Percentiles rank a stretch among this genome's conserved stretches.
Evolutionary conservation across 2,797 vertebrate species (phyloP).

Genomic region (Nyctalus aviator): DNA sequence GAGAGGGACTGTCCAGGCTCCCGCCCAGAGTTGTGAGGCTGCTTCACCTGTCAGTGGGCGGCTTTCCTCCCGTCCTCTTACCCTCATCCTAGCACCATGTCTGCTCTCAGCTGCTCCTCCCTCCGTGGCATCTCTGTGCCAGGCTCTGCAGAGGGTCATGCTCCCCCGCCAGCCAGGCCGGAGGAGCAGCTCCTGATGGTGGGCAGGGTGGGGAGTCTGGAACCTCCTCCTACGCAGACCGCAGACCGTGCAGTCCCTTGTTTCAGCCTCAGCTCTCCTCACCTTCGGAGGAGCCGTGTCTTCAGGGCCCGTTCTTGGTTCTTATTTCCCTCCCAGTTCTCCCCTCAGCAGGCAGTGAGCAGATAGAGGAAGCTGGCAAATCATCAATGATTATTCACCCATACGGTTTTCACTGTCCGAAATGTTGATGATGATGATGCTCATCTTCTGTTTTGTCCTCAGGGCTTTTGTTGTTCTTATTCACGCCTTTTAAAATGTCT

Average conservation of each 20-base stretch:
- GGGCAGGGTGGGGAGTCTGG: neutral
- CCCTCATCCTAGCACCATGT: neutral
- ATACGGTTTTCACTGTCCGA: neutral
- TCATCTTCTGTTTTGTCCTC: neutral
- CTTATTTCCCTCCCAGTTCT: neutral
- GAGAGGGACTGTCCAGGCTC: neutral
- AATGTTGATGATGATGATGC: neutral
- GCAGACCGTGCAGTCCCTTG: neutral
- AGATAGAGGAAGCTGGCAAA: neutral
- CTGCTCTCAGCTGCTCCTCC: neutral
- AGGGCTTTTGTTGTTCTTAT: neutral
- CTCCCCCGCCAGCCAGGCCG: neutral
- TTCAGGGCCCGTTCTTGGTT: neutral
- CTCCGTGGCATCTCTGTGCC: neutral
- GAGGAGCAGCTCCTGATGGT: neutral
- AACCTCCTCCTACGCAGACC: neutral
- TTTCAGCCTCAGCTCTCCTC: neutral
- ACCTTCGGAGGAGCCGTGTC: neutral
- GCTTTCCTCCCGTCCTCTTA: neutral
- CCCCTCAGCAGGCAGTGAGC: neutral
- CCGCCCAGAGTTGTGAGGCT: neutral
- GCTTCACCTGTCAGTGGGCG: neutral
- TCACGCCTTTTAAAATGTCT: neutral
- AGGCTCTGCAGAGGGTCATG: neutral
- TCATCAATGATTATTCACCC: neutral